These are phyloP conservation scores for Planiliza haematocheilus DNA, from an alignment of 2,113 vertebrate genomes.

Conservation along the genomic window DNA sequence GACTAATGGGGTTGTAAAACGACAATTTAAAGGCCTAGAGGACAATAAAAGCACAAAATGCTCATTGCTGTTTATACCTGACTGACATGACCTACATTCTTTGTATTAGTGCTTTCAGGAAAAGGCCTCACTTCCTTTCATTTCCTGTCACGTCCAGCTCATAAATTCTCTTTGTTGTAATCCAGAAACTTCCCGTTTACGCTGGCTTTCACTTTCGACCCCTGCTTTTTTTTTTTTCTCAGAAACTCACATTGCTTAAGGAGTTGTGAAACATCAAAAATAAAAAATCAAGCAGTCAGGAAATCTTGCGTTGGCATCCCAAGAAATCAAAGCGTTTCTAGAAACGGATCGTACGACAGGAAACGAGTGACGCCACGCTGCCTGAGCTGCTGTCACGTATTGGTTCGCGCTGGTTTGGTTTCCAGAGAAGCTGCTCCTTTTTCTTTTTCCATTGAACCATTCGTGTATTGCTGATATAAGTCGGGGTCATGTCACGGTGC, in stretches of 20 bases:
- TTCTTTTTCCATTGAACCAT: not conserved
- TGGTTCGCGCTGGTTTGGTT: not conserved
- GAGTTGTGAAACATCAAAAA: slow-evolving; percentile 2
- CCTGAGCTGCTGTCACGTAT: too few species aligned
- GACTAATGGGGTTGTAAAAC: too few species aligned
- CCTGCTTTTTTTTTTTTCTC: not conserved
- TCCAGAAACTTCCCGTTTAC: slow-evolving; percentile 63
- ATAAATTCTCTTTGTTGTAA: not conserved
- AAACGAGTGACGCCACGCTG: not conserved
- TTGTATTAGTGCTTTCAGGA: not conserved
- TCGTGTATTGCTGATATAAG: not conserved
- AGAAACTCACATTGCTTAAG: not conserved
- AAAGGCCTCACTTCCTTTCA: not conserved
- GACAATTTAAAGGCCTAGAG: too few species aligned
- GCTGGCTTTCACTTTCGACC: slow-evolving; percentile 24
- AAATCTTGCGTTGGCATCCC: not conserved
- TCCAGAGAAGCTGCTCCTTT: slow-evolving; percentile 26
- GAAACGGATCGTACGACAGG: not conserved
- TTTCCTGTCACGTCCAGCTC: slow-evolving; percentile 31
- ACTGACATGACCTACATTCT: too few species aligned
- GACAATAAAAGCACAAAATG: too few species aligned
- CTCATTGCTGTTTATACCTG: too few species aligned
- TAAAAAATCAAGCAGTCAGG: not conserved
- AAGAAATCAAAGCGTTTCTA: not conserved
- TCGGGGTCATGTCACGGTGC: not conserved